Conservation (phyloP, 2,797 vertebrate species). For the Alcedo quadribrachys region DNA sequence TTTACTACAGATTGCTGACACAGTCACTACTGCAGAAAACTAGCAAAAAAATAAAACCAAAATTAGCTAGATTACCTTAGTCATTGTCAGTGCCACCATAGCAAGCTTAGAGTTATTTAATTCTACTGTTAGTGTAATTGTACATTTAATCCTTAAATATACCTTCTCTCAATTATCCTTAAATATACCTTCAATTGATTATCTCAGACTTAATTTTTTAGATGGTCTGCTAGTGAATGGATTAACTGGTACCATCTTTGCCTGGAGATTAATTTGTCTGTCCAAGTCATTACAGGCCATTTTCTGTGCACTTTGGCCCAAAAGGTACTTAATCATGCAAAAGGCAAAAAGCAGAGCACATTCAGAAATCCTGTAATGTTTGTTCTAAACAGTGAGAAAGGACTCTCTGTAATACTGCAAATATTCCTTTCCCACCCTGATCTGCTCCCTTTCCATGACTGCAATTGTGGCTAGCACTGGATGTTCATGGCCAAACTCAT, state of each 20-base stretch:
- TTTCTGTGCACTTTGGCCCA: constrained; percentile 30
- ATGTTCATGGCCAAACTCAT: neutral
- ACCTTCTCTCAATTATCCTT: constrained; percentile 34
- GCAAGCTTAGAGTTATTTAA: constrained; percentile 34
- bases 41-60: neutral
- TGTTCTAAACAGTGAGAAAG: neutral
- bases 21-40: neutral
- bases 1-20: constrained; percentile 4
- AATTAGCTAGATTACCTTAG: neutral
- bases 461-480: neutral
- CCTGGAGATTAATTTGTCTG: constrained; percentile 60
- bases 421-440: neutral
- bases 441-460: neutral
- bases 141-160: constrained; percentile 48
- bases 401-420: neutral
- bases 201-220: constrained; percentile 45
- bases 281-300: constrained; percentile 61
- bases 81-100: neutral
- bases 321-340: constrained; percentile 46
- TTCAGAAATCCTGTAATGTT: constrained; percentile 17
- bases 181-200: constrained; percentile 44
- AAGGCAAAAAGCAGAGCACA: constrained; percentile 46
- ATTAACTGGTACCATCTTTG: constrained; percentile 45
- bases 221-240: constrained; percentile 21
- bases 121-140: constrained; percentile 52